Evolutionary conservation across 2,797 vertebrate species (phyloP), one percentile per base, ranked within the genome.

Genomic region (Trachurus trachurus): DNA sequence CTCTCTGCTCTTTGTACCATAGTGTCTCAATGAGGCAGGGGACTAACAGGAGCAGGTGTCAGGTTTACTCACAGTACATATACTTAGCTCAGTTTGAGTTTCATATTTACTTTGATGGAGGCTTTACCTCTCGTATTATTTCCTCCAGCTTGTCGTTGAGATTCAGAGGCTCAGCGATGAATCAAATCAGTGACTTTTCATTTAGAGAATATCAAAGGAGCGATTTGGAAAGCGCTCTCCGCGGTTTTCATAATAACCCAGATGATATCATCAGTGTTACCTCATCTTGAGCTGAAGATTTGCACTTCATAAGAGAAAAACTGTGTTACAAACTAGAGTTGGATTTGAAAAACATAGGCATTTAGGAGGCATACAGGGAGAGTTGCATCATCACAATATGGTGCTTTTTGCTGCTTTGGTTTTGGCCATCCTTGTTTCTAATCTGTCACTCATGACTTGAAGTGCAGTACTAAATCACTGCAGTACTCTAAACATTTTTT

Each of bases 131-230:
- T 34, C 22, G 5, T 1, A 2, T 47, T 60, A 10, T 9, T 49
- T 63, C 60, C 49, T 40, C 8, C 29, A 15, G 21, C 11, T 26
- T 13, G 21, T 22, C 11, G 6, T 34, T 34, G 52, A 58, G 47
- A 12, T 57, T 68, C 19, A 22, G 29, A 34, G 49, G 60, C 59
- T 56, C 37, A 57, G 17, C 26, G 31, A 56, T 26, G 44, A 60
- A 74, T 75, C 19, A 34, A 66, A 70, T 31, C 45, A 62, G 17
- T 9, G 31, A 29, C 17, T 7, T 42, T 26, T 26, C 16, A 52
- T 42, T 60, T 5, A 62, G 19, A 67, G 26, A 44, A 42, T 29
- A 26, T 70, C 34, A 45, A 26, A 31, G 17, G 3, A 37, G 21
- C 1, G n/a, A n/a, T 26, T n/a, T 22, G 42, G 49, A 58, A 29